Evolutionary conservation across 2,888 invertebrate genomes (phyloP).

Genomic region (Amiota mariae): DNA sequence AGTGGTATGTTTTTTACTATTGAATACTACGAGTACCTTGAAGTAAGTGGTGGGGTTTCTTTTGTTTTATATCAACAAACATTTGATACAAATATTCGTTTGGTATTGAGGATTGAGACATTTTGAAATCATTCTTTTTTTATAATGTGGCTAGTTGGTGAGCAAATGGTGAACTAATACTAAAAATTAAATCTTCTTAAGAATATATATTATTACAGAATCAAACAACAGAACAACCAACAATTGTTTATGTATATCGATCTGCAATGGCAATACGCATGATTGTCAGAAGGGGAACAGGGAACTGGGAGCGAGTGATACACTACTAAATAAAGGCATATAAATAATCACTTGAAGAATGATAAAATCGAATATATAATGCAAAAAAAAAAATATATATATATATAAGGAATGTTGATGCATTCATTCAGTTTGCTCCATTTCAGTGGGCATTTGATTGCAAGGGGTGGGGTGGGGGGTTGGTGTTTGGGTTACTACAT

Average conservation of each 20-base stretch:
- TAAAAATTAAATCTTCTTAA: conserved; percentile 17
- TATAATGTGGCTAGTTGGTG: not conserved
- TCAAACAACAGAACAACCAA: not conserved
- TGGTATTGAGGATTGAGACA: conserved; percentile 25
- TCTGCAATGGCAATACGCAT: conserved; percentile 8
- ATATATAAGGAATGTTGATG: not conserved
- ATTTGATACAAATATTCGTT: conserved; percentile 70
- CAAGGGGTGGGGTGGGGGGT: conserved; percentile 24
- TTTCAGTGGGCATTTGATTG: conserved; percentile 6
- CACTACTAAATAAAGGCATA: conserved; percentile 1
- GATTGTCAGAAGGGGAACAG: not conserved
- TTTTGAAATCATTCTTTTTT: not conserved
- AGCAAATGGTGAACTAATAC: not conserved
- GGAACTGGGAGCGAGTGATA: not conserved
- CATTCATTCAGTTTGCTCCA: not conserved
- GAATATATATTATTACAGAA: not conserved
- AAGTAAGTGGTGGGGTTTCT: not conserved
- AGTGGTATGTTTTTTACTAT: not conserved
- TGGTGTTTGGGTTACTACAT: conserved; percentile 66
- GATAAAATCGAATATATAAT: too few species aligned
- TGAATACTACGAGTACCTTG: not conserved
- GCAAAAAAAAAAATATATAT: too few species aligned
- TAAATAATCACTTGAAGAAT: conserved; percentile 9
- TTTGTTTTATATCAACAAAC: conserved; percentile 49
- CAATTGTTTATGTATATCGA: not conserved